Evolutionary conservation across 1,140 invertebrate genomes (phyloP), one percentile per base, ranked within the genome.

Genomic region (Drosophila novamexicana): DNA sequence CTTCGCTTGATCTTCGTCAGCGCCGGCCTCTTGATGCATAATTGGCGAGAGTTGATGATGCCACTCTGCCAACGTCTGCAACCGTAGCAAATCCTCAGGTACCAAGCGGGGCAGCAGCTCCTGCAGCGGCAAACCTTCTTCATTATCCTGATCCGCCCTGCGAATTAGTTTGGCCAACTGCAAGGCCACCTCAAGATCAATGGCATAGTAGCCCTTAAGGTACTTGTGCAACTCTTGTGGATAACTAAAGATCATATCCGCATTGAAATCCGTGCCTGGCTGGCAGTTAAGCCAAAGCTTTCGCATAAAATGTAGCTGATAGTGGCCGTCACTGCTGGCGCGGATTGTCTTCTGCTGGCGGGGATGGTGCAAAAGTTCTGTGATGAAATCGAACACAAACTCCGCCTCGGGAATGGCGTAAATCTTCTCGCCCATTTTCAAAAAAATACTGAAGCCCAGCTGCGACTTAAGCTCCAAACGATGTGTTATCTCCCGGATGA

Each of bases 251-350:
- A 99, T 98, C 52, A 97, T 93, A 93, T 99, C 98, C 7, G 97
- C 97, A 92, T 97, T 97, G 49, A 94, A 92, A 93, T 99, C 98
- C 83, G 95, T 95, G 0, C 98, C 98, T 1, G 98, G 97, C 14
- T 59, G 58, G 8, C 96, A 96, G 81, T 98, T 97, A 0, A 98
- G 96, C 98, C 98, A 99, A 1, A 99, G 93, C 92, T 99, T 99
- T 91, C 98, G 97, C 97, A 99, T 98, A 91, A 98, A 99, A 93
- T 98, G 98, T 77, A 99, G 95, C 93, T 98, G 95, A 92, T 99
- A 98, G 39, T 95, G 97, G 73, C 16, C 82, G 52, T 75, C 84
- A 65, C 93, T 93, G 72, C 81, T 95, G 92, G 96, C 95, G 90
- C 96, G 94, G 3, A 94, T 93, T 1, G 97, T 96, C 81, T 95